Base-by-base conservation (phyloP, 2,888 invertebrate genomes). In the Agrotis puta region DNA sequence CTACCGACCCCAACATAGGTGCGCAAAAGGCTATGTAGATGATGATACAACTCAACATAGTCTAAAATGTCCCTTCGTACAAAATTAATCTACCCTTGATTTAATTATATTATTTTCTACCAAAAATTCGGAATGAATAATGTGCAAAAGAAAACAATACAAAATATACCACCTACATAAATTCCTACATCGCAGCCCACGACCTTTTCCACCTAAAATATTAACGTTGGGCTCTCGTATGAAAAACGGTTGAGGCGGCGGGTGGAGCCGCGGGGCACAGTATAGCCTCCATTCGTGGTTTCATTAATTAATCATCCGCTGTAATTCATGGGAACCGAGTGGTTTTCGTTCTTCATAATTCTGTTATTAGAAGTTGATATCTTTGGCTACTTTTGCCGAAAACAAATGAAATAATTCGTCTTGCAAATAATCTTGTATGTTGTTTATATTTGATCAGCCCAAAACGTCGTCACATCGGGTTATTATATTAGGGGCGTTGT, bases 121-220 rank as follows among this genome's bases (percentile, higher is more conserved):
- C 1, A 33, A 33, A 54, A 33, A 33, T 1, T 33, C 33, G 2
- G n/a, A 18, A 3, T 13, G 11, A 54, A 5, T 2, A n/a, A 56
- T 3, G 3, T 0, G 2, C 5, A 56, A 56, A 56, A 33, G 56
- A 56, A 56, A 20, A 56, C 5, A 54, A 14, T 14, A 22, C 2
- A 16, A 39, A 67, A n/a, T 47, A 62, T 73, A 51, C 62, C 76
- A 5, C 39, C 54, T 82, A 59, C 64, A 71, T 9, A 6, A 7
- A 11, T 70, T 72, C 63, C 3, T 0, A 67, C 64, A 57, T 74
- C 69, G 3, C 11, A 7, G 54, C 16, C 33, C 73, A 48, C 62
- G 78, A 81, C 84, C 84, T 84, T 85, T 82, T 75, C 77, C 63
- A 74, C 65, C 73, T 88, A 77, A 88, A 88, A 85, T 85, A 88